Evolutionary conservation across 2,888 invertebrate species (phyloP), one percentile per base, ranked within the genome.

Genomic region (Hemithea aestivaria): DNA sequence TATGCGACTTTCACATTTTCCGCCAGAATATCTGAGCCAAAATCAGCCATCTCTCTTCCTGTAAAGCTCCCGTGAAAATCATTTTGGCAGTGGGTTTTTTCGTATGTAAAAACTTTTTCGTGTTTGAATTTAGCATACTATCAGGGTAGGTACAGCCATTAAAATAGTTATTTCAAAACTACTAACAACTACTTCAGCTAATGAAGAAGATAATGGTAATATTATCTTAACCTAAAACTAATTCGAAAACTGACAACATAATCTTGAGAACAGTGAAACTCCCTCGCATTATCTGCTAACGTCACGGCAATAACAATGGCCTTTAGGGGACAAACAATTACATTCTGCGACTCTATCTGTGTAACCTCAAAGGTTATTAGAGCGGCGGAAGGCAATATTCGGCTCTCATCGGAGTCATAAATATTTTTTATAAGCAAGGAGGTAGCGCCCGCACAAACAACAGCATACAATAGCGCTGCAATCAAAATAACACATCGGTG

Each of bases 401-500:
- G 55, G 51, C 62, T 72, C 70, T 64, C 33, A 37, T 44, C 29
- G 40, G 68, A 59, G 62, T 61, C 62, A 67, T 74, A 72, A 72
- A 74, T 72, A 69, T 72, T 65, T 73, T 74, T 56, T 64, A 70
- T 68, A 71, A 66, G 62, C 63, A 58, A 51, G 57, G 58, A 72
- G 64, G 63, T 68, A 71, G 62, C 65, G 65, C 61, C 62, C 66
- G 62, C 71, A 65, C 71, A 72, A 74, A 74, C 71, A 72, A 66
- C 62, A 63, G 59, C 66, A 66, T 71, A 75, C 74, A 80, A 78
- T 78, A 73, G 74, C 74, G 71, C 60, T 71, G 74, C 80, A 79
- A 80, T 83, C 79, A 81, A 79, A 83, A 82, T 78, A 82, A 82
- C 75, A 81, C 77, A 79, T 81, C 67, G 77, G 66, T 65, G 66